These are phyloP conservation scores for Phlogophora meticulosa DNA, from an alignment of 2,888 invertebrate species.

Conservation along the genomic window DNA sequence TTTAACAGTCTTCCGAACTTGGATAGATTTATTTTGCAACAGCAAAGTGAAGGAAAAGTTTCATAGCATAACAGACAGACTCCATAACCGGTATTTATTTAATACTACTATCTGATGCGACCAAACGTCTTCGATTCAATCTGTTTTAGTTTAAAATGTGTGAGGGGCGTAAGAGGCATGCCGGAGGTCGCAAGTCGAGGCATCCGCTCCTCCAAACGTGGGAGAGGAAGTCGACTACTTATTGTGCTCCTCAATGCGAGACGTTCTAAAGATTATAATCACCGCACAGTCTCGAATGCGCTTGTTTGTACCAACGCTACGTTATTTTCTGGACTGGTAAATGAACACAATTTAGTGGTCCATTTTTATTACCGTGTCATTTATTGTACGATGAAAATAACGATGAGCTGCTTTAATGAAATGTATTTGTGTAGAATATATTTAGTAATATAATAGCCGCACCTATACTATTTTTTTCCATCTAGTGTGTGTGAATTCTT, in stretches of 20 bases:
- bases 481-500: not conserved
- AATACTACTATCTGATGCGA: constrained; percentile 23
- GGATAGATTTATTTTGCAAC: constrained; percentile 40
- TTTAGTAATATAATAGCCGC: not conserved
- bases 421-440: constrained; percentile 8
- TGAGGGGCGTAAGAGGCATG: constrained; percentile 76
- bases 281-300: constrained; percentile 70
- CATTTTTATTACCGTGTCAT: constrained; percentile 33
- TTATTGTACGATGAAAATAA: constrained; percentile 27
- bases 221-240: constrained; percentile 90
- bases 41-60: constrained; percentile 18
- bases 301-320: constrained; percentile 68
- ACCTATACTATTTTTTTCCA: not conserved
- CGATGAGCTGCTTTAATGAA: constrained; percentile 12
- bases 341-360: constrained; percentile 47
- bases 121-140: constrained; percentile 52
- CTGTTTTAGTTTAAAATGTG: constrained; percentile 69
- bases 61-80: not conserved
- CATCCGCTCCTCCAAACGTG: constrained; percentile 88
- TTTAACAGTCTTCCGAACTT: constrained; percentile 30
- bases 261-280: constrained; percentile 79
- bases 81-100: constrained; percentile 28
- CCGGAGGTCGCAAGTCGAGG: constrained; percentile 86
- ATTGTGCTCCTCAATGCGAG: constrained; percentile 90
- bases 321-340: constrained; percentile 70